Percentiles rank a stretch among this genome's conserved stretches.
Evolutionary conservation across 2,888 invertebrate genomes (phyloP).

Genomic region (Spisula solida): DNA sequence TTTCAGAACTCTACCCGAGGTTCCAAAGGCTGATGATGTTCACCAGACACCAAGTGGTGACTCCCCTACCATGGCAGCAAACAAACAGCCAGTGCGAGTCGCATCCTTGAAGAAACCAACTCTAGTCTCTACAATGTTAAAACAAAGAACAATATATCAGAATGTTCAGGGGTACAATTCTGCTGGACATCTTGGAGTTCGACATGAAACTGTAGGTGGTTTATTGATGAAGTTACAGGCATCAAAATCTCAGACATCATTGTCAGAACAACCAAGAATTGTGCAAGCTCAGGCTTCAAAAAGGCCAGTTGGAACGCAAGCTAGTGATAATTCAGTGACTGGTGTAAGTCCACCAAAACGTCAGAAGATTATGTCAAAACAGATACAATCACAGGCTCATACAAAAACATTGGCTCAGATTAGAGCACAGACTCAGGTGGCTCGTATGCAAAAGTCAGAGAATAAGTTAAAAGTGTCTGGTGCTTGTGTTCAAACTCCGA

Average conservation of each 20-base stretch:
- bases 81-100: constrained; percentile 34
- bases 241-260: constrained; percentile 34
- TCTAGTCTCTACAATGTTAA: constrained; percentile 83
- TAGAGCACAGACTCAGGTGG: constrained; percentile 81
- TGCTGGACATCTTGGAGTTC: neutral
- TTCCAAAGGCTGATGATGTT: constrained; percentile 82
- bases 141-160: constrained; percentile 80
- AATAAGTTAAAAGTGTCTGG: constrained; percentile 69
- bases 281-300: constrained; percentile 52
- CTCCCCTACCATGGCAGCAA: constrained; percentile 61
- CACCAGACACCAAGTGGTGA: constrained; percentile 61
- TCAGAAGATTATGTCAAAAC: constrained; percentile 65
- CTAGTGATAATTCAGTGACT: constrained; percentile 33
- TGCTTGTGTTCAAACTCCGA: constrained; percentile 47
- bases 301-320: constrained; percentile 55
- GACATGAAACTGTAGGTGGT: constrained; percentile 58
- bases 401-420: constrained; percentile 82
- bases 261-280: constrained; percentile 31
- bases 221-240: constrained; percentile 72
- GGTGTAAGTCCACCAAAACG: constrained; percentile 73
- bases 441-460: constrained; percentile 74
- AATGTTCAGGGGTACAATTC: constrained; percentile 66
- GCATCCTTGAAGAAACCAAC: constrained; percentile 69
- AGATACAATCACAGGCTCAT: constrained; percentile 72
- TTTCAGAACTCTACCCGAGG: constrained; percentile 76